Conservation (phyloP, 2,888 invertebrate genomes). For the Philereme transversata region DNA sequence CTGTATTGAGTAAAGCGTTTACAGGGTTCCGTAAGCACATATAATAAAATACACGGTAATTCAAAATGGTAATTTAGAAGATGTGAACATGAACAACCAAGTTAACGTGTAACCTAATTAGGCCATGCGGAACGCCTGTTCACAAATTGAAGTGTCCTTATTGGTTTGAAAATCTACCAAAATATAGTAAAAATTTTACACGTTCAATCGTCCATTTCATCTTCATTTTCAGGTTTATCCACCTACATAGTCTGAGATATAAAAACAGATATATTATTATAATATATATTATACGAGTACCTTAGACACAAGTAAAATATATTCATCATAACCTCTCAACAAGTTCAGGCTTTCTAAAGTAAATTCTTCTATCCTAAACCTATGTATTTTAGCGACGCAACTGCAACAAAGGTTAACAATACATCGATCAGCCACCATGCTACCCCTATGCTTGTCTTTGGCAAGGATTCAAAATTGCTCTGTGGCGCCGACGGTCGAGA, state of each 20-base stretch:
- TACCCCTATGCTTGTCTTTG: constrained; percentile 37
- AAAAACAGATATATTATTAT: no score
- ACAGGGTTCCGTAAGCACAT: constrained; percentile 11
- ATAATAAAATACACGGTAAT: no score
- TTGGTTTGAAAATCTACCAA: constrained; percentile 2
- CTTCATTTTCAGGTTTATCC: no score
- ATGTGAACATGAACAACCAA: no score
- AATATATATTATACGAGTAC: constrained; percentile 4
- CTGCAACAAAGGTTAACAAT: constrained; percentile 33
- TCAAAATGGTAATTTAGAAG: no score
- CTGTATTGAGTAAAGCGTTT: constrained; percentile 39
- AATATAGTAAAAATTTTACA: no score
- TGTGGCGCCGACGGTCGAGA: constrained; percentile 45
- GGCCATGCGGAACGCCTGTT: no score
- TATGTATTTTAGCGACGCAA: constrained; percentile 12
- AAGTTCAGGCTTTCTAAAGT: constrained; percentile 21
- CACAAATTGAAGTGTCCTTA: no score
- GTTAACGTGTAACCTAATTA: no score
- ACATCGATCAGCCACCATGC: constrained; percentile 40
- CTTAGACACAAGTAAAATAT: constrained; percentile 1
- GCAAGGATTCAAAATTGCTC: constrained; percentile 52
- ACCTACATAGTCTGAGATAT: no score
- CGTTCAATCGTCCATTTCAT: no score
- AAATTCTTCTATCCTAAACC: constrained; percentile 15
- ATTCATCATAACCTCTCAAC: constrained; percentile 15